Evolutionary conservation across 2,888 invertebrate species (phyloP), one percentile per base, ranked within the genome.

Genomic region (Nemotelus nigrinus): DNA sequence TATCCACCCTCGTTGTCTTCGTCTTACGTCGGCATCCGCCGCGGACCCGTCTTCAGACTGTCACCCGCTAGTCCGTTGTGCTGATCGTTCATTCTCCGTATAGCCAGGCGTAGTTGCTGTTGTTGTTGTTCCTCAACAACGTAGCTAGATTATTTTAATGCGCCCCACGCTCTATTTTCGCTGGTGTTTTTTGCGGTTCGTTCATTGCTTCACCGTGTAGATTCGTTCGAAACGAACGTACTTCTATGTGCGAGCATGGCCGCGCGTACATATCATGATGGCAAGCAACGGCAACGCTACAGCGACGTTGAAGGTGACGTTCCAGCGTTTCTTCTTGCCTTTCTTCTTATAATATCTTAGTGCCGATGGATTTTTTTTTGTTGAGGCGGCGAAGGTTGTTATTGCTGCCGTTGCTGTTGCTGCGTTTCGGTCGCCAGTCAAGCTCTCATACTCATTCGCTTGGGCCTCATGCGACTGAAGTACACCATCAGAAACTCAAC

Each of bases 101-200:
- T 50, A 55, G 78, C 78, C 79, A 48, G 82, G 81, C 79, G 80
- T 77, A 77, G 82, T 81, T 83, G 81, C 50, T 82, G 81, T 83
- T 84, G 80, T 77, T 81, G 81, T 77, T 80, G 2, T 3, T 77
- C 70, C 65, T 72, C 50, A 72, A 48, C 60, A 65, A 72, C 78
- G 79, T 76, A 68, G 76, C 72, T 78, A 68, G 79, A 79, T 79
- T 77, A 79, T 79, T 79, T 79, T 79, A 79, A 79, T 77, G 79
- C 79, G 79, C 79, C 79, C 79, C 79, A 79, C 79, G 79, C 79
- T 79, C 77, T 79, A 79, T 79, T 79, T 79, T 79, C 50, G 67
- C 50, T 65, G 65, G 45, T 65, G 65, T 45, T 39, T 65, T 65
- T 65, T 63, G 43, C 47, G 41, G 65, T 47, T 65, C 45, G 45